These are phyloP conservation scores for Synergus japonicus DNA, from an alignment of 2,888 invertebrate species.

Conservation along the genomic window DNA sequence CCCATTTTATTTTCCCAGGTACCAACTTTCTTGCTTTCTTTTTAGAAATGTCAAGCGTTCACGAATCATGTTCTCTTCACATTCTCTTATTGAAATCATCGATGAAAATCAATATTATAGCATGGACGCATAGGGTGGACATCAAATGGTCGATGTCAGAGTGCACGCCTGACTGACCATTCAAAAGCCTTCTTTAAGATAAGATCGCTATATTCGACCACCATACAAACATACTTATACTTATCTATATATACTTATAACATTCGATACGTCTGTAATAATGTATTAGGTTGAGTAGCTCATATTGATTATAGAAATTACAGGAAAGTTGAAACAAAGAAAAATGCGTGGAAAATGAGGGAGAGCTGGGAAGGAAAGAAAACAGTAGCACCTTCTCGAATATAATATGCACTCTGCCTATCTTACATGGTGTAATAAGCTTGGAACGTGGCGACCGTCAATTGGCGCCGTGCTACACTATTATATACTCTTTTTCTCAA, in stretches of 20 bases:
- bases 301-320: conserved; percentile 40
- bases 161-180: conserved; percentile 12
- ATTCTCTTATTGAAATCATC: conserved; percentile 2
- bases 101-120: background rate
- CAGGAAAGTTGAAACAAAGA: conserved; percentile 28
- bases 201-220: conserved; percentile 11
- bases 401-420: background rate
- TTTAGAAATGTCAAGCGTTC: background rate
- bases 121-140: background rate
- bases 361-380: conserved; percentile 20
- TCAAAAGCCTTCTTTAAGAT: conserved; percentile 4
- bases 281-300: background rate
- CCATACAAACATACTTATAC: background rate
- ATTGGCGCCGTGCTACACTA: background rate
- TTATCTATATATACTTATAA: background rate
- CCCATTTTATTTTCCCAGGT: background rate
- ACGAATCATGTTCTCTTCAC: background rate
- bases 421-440: conserved; percentile 12
- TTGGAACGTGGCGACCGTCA: background rate
- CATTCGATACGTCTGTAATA: background rate
- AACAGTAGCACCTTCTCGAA: conserved; percentile 29
- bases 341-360: conserved; percentile 4
- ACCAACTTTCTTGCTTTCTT: background rate
- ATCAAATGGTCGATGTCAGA: conserved; percentile 16
- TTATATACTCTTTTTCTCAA: background rate